These are phyloP conservation scores for Steinernema scapterisci DNA, from an alignment of 2,888 invertebrate species.

Conservation along the genomic window DNA sequence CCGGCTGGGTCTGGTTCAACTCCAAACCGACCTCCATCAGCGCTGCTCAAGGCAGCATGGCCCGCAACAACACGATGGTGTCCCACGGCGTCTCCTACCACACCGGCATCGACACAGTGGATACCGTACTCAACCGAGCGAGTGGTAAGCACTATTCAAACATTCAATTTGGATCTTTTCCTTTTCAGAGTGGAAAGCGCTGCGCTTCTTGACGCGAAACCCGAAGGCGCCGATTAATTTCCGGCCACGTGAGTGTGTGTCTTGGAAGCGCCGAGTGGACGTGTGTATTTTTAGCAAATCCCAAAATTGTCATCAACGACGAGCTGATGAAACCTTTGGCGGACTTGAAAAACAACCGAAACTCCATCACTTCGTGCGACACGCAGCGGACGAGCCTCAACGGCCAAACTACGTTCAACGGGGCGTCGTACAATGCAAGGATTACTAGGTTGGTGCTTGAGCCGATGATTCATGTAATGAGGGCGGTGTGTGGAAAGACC, in stretches of 20 bases:
- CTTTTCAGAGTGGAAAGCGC: conserved; percentile 18
- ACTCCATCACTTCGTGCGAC: conserved; percentile 21
- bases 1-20: conserved; percentile 65
- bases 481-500: no score
- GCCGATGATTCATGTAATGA: background rate
- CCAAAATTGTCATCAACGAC: conserved; percentile 50
- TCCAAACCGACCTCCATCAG: conserved; percentile 47
- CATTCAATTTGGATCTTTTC: background rate
- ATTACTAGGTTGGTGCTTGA: conserved; percentile 37
- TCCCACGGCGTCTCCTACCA: conserved; percentile 48
- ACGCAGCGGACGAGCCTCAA: conserved; percentile 28
- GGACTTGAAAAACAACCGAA: conserved; percentile 29
- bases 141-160: background rate
- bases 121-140: conserved; percentile 50
- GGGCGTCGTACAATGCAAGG: conserved; percentile 53
- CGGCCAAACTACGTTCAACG: conserved; percentile 37
- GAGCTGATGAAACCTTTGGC: conserved; percentile 41
- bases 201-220: conserved; percentile 12
- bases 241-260: conserved; percentile 13
- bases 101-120: conserved; percentile 56
- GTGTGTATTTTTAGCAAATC: conserved; percentile 35
- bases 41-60: conserved; percentile 14
- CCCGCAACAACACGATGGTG: conserved; percentile 6
- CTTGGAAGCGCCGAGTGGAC: background rate
- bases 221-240: conserved; percentile 19